These are phyloP conservation scores for Polietes domitor DNA, from an alignment of 2,888 invertebrate species.

Conservation along the genomic window DNA sequence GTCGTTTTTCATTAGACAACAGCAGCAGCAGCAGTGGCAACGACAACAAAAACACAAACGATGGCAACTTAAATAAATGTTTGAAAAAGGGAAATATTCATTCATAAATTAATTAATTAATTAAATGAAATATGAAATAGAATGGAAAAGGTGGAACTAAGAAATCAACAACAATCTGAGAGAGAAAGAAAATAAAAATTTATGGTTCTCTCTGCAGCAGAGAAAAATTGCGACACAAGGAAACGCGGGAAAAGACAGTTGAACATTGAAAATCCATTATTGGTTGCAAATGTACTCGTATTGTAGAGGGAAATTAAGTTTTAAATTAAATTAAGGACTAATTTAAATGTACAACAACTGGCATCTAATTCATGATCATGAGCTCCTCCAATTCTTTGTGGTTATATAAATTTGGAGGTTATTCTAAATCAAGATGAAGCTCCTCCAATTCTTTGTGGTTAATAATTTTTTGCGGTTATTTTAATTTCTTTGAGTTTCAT, in stretches of 20 bases:
- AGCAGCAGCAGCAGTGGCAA: conserved; percentile 33
- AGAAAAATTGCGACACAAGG: neutral
- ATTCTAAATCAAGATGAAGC: too few relatives aligned
- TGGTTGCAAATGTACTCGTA: too few relatives aligned
- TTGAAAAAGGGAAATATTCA: conserved; percentile 61
- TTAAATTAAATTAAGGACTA: too few relatives aligned
- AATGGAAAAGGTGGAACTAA: conserved; percentile 32
- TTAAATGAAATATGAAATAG: conserved; percentile 59
- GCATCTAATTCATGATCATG: too few relatives aligned
- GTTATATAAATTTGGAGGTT: too few relatives aligned
- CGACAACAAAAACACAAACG: conserved; percentile 18
- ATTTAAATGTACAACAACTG: too few relatives aligned
- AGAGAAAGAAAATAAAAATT: conserved; percentile 45
- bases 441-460: too few relatives aligned
- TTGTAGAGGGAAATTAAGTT: conserved; percentile 26
- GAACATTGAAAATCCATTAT: conserved; percentile 74
- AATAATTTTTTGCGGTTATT: too few relatives aligned
- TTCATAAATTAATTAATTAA: conserved; percentile 77
- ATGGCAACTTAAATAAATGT: conserved; percentile 59
- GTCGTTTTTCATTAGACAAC: conserved; percentile 70
- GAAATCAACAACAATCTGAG: conserved; percentile 57
- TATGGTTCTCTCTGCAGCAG: neutral
- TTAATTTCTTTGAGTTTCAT: too few relatives aligned
- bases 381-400: too few relatives aligned
- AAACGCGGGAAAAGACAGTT: conserved; percentile 61